Evolutionary conservation across 2,888 invertebrate species (phyloP).

Genomic region (Minunthozetes semirufus): DNA sequence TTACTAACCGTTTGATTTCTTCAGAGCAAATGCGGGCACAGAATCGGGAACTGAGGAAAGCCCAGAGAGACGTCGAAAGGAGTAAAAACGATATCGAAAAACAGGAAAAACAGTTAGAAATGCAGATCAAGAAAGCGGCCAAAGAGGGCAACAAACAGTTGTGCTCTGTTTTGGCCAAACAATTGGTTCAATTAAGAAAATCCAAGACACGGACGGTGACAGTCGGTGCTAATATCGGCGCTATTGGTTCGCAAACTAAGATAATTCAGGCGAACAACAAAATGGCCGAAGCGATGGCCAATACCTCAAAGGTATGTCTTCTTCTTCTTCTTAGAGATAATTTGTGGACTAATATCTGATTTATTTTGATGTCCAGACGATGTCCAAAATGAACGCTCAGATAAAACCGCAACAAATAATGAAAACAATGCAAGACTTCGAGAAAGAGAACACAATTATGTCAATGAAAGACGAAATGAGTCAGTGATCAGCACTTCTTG

Average conservation of each 20-base stretch:
- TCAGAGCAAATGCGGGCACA: constrained; percentile 55
- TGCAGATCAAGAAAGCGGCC: constrained; percentile 81
- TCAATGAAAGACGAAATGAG: constrained; percentile 94
- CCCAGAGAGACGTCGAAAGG: constrained; percentile 72
- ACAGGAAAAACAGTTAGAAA: constrained; percentile 81
- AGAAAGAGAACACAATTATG: constrained; percentile 76
- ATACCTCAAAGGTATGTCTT: constrained; percentile 61
- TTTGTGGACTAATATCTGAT: background rate
- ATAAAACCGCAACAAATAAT: constrained; percentile 78
- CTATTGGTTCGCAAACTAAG: constrained; percentile 77
- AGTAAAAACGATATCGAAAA: constrained; percentile 72
- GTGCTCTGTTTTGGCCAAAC: constrained; percentile 67
- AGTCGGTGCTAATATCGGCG: constrained; percentile 69
- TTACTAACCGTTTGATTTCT: background rate
- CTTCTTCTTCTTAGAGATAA: background rate
- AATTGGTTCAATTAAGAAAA: constrained; percentile 75
- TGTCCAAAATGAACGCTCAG: constrained; percentile 77
- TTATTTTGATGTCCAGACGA: too few species aligned
- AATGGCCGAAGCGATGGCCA: constrained; percentile 77
- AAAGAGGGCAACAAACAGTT: constrained; percentile 79
- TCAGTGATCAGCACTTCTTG: constrained; percentile 55
- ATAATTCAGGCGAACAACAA: constrained; percentile 78
- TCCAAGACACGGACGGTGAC: constrained; percentile 74
- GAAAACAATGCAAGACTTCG: constrained; percentile 73
- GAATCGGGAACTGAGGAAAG: constrained; percentile 70